Conservation (phyloP, 2,888 invertebrate species). For the Lithophane semibrunnea region DNA sequence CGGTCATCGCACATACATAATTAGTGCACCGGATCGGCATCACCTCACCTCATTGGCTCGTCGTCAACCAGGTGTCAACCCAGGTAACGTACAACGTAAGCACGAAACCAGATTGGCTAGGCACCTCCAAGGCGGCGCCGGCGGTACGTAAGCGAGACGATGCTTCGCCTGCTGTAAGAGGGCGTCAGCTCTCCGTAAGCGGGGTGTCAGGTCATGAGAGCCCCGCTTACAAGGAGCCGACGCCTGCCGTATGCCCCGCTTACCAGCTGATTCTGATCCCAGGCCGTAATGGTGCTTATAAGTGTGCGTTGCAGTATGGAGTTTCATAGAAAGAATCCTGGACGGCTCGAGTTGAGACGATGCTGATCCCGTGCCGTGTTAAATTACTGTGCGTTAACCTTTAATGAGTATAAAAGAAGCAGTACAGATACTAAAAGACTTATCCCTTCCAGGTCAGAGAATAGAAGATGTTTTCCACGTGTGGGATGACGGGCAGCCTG, state of each 20-base stretch:
- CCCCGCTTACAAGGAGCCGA: too few species aligned
- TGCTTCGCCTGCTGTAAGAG: too few species aligned
- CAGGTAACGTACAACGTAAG: too few species aligned
- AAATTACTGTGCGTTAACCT: not conserved
- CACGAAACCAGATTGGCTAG: too few species aligned
- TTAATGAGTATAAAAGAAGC: not conserved
- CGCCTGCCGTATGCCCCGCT: not conserved
- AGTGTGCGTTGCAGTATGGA: not conserved
- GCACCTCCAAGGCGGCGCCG: too few species aligned
- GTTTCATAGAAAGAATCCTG: not conserved
- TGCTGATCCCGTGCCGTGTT: not conserved
- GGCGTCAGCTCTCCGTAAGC: too few species aligned
- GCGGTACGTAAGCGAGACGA: too few species aligned
- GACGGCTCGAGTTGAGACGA: not conserved
- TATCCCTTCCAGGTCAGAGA: not conserved
- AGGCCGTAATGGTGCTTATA: not conserved
- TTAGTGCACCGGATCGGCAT: too few species aligned
- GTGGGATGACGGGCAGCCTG: not conserved
- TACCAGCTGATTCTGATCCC: too few species aligned
- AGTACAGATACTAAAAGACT: not conserved
- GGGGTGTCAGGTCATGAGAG: not conserved
- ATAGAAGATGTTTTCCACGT: constrained; percentile 8
- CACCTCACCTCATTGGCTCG: too few species aligned
- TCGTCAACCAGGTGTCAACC: too few species aligned
- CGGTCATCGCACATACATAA: too few species aligned